Base-by-base conservation (phyloP, 92 coral and sea anemone genomes). In the Meandrina meandrites region DNA sequence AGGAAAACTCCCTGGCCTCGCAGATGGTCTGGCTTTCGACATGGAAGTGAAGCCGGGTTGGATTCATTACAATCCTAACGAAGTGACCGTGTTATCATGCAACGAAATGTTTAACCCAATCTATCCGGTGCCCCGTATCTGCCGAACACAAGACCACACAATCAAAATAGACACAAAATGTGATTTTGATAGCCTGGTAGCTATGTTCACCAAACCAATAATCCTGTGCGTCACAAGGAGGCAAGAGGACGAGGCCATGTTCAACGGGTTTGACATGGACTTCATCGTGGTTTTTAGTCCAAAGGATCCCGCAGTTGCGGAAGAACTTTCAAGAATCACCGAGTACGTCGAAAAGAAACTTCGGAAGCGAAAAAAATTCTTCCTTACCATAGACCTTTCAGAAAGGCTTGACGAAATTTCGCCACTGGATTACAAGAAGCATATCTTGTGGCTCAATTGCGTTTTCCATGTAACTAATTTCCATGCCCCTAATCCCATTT, bases 401-500 rank as follows among this genome's bases (percentile, higher is more conserved):
- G 86, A 82, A 50, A 82, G 40, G 28, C 79, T 88, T 37, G 86
- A 81, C 22, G 76, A 74, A 51, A 19, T 88, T 10, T 68, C 91
- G 28, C 94, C 94, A 14, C 53, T 32, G 48, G 13, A 48, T 40
- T 40, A 40, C 45, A 40, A 6, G 45, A 40, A 40, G 45, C 45
- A 40, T 6, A 40, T 40, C 45, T 40, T 40, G 45, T 40, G 45
- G 45, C 81, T 84, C 34, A 88, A 88, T 78, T 79, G 86, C n/a
- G 19, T 74, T 58, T 91, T 88, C 58, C 75, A 80, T 21, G 73
- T 88, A 16, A 91, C 94, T 24, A 91, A 91, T 85, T 82, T 85
- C 86, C 79, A 28, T 27, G 47, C 82, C 4, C 88, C 88, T 10
- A 82, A 76, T 58, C 79, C 88, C 0, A 32, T 88, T 37, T 60